Base-by-base conservation (phyloP, 2,797 vertebrate genomes). In the Characodon lateralis region DNA sequence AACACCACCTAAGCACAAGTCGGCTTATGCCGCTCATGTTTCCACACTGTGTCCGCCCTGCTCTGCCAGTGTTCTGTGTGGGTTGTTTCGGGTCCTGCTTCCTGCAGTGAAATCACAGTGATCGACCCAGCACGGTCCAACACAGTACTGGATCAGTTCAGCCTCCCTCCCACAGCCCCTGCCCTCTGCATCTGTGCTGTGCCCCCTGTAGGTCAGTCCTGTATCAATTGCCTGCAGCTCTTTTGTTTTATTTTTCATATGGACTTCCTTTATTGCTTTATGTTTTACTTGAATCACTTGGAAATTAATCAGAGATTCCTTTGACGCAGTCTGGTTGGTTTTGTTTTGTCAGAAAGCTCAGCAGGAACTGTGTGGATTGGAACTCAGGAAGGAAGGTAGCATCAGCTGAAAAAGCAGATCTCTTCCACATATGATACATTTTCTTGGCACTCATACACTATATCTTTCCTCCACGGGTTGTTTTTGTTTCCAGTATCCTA, bases 311-410 rank as follows among this genome's bases (percentile, higher is more conserved):
- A 8, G 39, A 65, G 22, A 79, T 78, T 80, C 58, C 59, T 78
- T 28, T 83, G 28, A 83, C 61, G 20, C 24, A 16, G 4, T 80
- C 53, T 79, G 41, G 88, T 13, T 79, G 61, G 22, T 79, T 63
- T 81, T 91, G 72, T 89, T 83, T 18, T 89, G 50, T 87, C 81
- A 96, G 96, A 93, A 80, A 85, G 90, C 73, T 90, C 92, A 26
- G 65, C 86, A 59, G 95, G 95, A 81, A 96, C 96, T n/a, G 93
- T 97, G 77, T 97, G 96, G 96, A 95, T 97, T 78, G 96, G 96
- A 82, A 96, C 96, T 85, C 96, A 96, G 93, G 96, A 97, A 93
- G 96, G 96, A 93, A 96, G 96, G 96, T 97, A 91, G 78, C 31
- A 66, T 66, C 46, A 71, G 75, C 82, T 83, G 80, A 85, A 76